Conservation (phyloP, 2,797 vertebrate species). For the Amblyopsis hoosieri region DNA sequence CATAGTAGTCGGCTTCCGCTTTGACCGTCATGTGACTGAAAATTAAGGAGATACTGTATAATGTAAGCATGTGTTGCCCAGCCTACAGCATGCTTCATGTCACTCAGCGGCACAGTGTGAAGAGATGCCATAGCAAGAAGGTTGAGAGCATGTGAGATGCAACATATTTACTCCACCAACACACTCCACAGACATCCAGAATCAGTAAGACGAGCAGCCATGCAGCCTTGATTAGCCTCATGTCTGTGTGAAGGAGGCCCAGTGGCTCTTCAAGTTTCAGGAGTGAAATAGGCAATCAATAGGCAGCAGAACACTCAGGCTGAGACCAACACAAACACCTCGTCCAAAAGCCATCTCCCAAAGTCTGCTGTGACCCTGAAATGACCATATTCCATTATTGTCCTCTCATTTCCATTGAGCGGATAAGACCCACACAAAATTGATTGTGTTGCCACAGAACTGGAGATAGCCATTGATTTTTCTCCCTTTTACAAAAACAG, state of each 20-base stretch:
- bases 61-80: too few relatives aligned
- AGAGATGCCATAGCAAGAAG: neutral
- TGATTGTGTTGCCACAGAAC: constrained; percentile 55
- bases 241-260: constrained; percentile 19
- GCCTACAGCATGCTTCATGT: too few relatives aligned
- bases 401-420: constrained; percentile 60
- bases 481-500: constrained; percentile 30
- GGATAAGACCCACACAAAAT: constrained; percentile 48
- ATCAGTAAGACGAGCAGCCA: constrained; percentile 37
- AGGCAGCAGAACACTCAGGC: constrained; percentile 44
- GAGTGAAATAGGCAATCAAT: constrained; percentile 57
- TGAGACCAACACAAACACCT: constrained; percentile 43
- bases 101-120: too few relatives aligned
- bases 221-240: constrained; percentile 27
- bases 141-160: neutral
- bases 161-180: constrained; percentile 1
- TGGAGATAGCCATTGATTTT: constrained; percentile 65
- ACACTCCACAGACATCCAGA: neutral
- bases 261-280: constrained; percentile 25
- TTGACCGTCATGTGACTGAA: too few relatives aligned
- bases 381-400: constrained; percentile 64
- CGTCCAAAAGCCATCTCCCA: constrained; percentile 31
- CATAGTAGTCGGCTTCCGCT: too few relatives aligned
- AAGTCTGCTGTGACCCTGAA: constrained; percentile 62
- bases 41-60: too few relatives aligned